Evolutionary conservation across 2,113 vertebrate species (phyloP).

Genomic region (Pterocles orientalis): DNA sequence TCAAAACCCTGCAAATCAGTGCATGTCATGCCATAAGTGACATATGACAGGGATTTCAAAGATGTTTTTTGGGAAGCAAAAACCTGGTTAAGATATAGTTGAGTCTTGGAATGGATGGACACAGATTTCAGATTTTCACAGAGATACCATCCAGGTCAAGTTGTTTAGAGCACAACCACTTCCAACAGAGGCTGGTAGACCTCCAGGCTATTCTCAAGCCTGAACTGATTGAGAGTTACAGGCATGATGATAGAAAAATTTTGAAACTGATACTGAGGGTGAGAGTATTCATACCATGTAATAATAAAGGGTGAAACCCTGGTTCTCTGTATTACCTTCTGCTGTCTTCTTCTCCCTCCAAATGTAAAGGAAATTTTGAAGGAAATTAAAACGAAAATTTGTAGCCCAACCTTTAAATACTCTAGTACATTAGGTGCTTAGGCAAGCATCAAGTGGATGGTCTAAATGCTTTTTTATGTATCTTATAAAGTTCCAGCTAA

Average conservation of each 20-base stretch:
- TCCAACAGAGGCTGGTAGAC: background rate
- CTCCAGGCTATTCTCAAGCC: background rate
- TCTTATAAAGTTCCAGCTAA: background rate
- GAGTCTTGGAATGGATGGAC: background rate
- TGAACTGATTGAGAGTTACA: background rate
- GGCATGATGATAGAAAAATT: background rate
- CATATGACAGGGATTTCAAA: background rate
- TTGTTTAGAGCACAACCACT: background rate
- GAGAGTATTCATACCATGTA: background rate
- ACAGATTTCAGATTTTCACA: background rate
- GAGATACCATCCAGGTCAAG: background rate
- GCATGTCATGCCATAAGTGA: background rate
- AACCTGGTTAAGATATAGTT: accelerated
- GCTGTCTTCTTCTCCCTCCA: background rate
- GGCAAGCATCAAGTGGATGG: background rate
- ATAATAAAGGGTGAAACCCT: background rate
- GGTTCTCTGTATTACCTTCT: background rate
- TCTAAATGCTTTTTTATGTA: background rate
- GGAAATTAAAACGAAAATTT: background rate
- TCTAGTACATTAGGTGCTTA: background rate
- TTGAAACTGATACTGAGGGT: background rate
- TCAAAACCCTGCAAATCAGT: background rate
- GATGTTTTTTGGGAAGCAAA: background rate
- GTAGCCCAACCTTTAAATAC: background rate
- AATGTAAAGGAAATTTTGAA: background rate